phyloP scores from a whole-genome alignment of 2,888 invertebrate genomes.

The Agapostemon virescens region DNA sequence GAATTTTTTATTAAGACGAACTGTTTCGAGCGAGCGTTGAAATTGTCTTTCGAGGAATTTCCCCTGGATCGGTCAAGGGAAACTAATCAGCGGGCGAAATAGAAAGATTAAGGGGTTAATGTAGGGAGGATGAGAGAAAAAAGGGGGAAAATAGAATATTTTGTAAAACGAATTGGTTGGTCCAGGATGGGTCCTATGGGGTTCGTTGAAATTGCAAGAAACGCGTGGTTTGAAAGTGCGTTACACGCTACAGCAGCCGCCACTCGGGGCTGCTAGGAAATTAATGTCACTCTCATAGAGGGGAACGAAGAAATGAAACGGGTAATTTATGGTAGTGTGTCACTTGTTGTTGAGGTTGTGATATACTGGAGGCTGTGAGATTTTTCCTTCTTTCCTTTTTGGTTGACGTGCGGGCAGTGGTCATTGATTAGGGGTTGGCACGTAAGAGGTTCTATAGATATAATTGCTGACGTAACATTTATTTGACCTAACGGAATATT shows the following conservation, averaged over 20 bases:
- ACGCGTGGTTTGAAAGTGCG: background rate
- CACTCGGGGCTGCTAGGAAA: constrained; percentile 7
- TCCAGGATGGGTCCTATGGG: background rate
- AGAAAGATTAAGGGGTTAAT: background rate
- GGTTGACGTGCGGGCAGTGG: background rate
- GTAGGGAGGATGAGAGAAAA: background rate
- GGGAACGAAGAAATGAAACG: constrained; percentile 37
- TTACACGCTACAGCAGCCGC: background rate
- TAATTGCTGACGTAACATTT: background rate
- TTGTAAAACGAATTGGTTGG: background rate
- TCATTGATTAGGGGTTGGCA: background rate
- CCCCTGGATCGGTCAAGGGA: background rate
- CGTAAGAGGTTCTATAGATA: background rate
- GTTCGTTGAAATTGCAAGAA: background rate
- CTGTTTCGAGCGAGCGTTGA: background rate
- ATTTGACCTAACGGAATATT: too few relatives aligned
- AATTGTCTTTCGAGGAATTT: background rate
- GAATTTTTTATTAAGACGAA: background rate
- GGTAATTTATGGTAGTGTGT: constrained; percentile 30
- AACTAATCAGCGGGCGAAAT: background rate
- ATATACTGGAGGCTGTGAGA: constrained; percentile 20
- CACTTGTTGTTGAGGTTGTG: constrained; percentile 13
- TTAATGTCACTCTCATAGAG: constrained; percentile 32
- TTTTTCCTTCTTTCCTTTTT: background rate
- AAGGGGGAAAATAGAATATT: background rate